phyloP scores from a whole-genome alignment of 2,888 invertebrate genomes.

The Sisyra terminalis region DNA sequence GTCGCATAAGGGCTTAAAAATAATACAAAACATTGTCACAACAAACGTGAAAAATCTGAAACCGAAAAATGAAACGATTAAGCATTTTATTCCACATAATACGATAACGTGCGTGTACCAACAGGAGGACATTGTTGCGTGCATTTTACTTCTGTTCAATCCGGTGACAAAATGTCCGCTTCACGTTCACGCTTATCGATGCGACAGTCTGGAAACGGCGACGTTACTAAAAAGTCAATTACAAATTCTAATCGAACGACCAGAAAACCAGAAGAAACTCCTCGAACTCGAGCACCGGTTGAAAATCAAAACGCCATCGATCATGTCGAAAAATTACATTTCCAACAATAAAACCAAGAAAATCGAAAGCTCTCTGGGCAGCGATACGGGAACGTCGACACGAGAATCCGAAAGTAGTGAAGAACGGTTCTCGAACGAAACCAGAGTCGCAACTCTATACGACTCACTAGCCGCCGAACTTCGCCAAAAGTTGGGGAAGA shows the following conservation, averaged over 20 bases:
- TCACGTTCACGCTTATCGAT: constrained; percentile 89
- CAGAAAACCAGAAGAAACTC: constrained; percentile 76
- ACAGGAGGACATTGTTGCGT: constrained; percentile 84
- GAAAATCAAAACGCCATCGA: constrained; percentile 19
- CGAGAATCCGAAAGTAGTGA: constrained; percentile 55
- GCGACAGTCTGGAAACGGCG: constrained; percentile 88
- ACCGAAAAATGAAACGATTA: constrained; percentile 48
- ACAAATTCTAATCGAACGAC: constrained; percentile 61
- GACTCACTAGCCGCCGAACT: constrained; percentile 86
- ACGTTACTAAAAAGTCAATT: constrained; percentile 71
- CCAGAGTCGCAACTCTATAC: constrained; percentile 56
- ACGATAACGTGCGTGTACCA: constrained; percentile 84
- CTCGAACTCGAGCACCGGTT: constrained; percentile 57
- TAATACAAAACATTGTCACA: constrained; percentile 54
- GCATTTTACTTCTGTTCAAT: constrained; percentile 83
- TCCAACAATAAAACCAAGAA: constrained; percentile 38
- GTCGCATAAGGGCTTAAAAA: constrained; percentile 85
- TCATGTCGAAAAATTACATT: constrained; percentile 15
- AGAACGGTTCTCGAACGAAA: constrained; percentile 27
- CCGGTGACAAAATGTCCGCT: constrained; percentile 88
- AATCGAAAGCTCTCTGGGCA: constrained; percentile 59
- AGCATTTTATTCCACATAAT: constrained; percentile 88
- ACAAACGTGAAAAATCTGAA: constrained; percentile 20
- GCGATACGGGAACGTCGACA: constrained; percentile 51
- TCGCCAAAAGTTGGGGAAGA: constrained; percentile 49